Evolutionary conservation across 2,797 vertebrate species (phyloP).

Genomic region (Sebastiscus tertius): DNA sequence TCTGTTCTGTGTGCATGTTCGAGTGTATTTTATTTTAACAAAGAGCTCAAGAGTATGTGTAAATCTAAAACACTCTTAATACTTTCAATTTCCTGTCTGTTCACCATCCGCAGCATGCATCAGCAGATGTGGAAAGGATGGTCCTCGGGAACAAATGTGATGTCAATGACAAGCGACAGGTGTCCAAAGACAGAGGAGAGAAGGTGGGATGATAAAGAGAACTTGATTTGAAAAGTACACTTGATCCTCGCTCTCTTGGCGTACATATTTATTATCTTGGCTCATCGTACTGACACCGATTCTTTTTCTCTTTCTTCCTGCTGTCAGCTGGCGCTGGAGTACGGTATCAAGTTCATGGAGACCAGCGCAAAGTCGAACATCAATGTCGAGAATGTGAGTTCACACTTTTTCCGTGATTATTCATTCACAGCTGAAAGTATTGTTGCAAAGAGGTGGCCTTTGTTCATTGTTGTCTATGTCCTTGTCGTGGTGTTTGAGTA

Average conservation of each 20-base stretch:
- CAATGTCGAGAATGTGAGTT: slow-evolving; percentile 97
- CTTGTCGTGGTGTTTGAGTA: background rate
- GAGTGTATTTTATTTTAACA: background rate
- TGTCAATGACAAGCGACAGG: slow-evolving; percentile 95
- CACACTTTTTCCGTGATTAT: background rate
- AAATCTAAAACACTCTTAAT: background rate
- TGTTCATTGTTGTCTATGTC: background rate
- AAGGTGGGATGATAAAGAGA: slow-evolving; percentile 82
- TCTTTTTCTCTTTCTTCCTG: slow-evolving; percentile 3
- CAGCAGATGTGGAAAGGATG: slow-evolving; percentile 97
- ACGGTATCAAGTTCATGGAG: slow-evolving; percentile 99
- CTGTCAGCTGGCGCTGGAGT: slow-evolving; percentile 91
- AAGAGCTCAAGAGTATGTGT: background rate
- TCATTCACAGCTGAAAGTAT: background rate
- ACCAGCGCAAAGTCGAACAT: slow-evolving; percentile 98
- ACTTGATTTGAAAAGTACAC: background rate
- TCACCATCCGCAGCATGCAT: slow-evolving; percentile 88
- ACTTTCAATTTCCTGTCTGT: background rate
- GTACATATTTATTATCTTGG: background rate
- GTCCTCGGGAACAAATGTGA: slow-evolving; percentile 98
- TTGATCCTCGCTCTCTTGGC: background rate
- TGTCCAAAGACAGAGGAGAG: slow-evolving; percentile 94
- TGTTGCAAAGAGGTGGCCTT: background rate
- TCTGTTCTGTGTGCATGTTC: background rate
- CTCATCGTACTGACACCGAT: background rate